Evolutionary conservation across 2,888 invertebrate genomes (phyloP).

Genomic region (Leucophenga montana): DNA sequence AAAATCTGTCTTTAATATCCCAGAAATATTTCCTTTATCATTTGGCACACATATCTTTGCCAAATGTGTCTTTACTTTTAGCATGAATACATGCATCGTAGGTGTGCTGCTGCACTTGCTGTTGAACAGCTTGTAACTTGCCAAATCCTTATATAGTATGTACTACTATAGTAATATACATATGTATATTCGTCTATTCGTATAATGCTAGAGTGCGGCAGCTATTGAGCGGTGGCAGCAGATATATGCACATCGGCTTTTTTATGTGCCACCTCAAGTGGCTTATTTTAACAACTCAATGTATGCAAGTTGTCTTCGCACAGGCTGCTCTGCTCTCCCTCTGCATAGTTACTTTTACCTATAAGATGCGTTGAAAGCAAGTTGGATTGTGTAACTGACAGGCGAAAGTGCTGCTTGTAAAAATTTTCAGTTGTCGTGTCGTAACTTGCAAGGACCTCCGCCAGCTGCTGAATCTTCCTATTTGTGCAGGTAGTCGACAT

Average conservation of each 20-base stretch:
- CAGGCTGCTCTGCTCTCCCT: not conserved
- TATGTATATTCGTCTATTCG: too few species aligned
- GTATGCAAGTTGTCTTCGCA: not conserved
- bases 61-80: too few species aligned
- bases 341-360: constrained; percentile 31
- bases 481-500: constrained; percentile 38
- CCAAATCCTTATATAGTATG: too few species aligned
- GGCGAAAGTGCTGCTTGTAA: constrained; percentile 35
- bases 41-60: too few species aligned
- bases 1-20: too few species aligned
- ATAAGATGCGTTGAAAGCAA: not conserved
- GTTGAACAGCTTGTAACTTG: too few species aligned
- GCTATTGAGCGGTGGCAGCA: not conserved
- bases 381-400: constrained; percentile 24
- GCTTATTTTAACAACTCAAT: constrained; percentile 52
- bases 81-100: too few species aligned
- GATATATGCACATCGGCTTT: constrained; percentile 22
- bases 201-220: too few species aligned
- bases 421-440: constrained; percentile 16
- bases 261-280: constrained; percentile 54
- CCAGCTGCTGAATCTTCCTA: constrained; percentile 24
- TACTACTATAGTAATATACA: too few species aligned
- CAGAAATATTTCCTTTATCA: too few species aligned
- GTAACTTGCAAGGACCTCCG: constrained; percentile 13
- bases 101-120: too few species aligned